A percentile compares a stretch with the other conserved stretches of the same genome.
Evolutionary conservation across 2,113 vertebrate species (phyloP).

Genomic region (Solenodon paradoxus): DNA sequence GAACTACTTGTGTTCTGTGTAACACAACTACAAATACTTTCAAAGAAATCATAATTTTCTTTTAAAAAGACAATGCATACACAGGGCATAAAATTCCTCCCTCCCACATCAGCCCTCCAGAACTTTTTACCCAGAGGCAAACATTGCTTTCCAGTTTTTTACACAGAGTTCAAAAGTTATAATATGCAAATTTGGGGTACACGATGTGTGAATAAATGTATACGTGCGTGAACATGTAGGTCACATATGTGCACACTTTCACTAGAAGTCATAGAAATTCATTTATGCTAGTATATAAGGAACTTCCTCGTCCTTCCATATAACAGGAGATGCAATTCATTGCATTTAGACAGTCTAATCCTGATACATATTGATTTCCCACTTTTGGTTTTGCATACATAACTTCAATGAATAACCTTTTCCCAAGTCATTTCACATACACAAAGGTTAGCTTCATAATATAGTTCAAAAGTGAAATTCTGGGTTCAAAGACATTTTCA

Average conservation of each 20-base stretch:
- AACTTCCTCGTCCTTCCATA: not conserved
- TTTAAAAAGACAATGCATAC: not conserved
- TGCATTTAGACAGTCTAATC: not conserved
- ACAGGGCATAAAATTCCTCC: not conserved
- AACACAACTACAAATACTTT: not conserved
- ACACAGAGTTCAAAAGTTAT: no score
- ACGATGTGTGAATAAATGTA: not conserved
- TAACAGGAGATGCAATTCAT: not conserved
- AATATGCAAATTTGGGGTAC: not conserved
- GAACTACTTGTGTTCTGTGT: not conserved
- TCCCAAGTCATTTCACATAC: not conserved
- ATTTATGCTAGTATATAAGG: not conserved
- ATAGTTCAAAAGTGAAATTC: conserved; percentile 5
- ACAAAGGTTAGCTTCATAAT: not conserved
- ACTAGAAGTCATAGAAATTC: not conserved
- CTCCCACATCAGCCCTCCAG: not conserved
- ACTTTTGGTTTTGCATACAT: not conserved
- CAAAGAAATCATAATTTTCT: not conserved
- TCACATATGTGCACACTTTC: not conserved
- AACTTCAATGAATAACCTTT: not conserved
- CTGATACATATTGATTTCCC: not conserved
- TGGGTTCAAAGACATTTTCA: not conserved
- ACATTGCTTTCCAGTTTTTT: no score
- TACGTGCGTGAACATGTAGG: no score
- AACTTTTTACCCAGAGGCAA: not conserved